Percentiles rank a stretch among this genome's conserved stretches.
Conservation (phyloP, 2,113 vertebrate species). For the Cettia cetti region DNA sequence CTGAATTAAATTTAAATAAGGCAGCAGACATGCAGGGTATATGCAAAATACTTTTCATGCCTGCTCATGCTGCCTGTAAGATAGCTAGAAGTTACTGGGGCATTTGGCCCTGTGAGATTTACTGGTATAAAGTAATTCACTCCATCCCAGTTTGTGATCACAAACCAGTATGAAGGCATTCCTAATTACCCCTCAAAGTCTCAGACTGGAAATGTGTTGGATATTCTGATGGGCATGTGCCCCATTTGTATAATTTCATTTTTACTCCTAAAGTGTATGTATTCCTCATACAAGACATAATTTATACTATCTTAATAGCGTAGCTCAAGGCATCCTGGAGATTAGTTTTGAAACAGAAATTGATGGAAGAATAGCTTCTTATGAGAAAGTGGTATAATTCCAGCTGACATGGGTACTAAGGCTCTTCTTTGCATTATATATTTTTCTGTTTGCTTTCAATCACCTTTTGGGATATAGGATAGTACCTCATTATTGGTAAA, state of each 20-base stretch:
- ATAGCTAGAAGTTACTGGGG: neutral
- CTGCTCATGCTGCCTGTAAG: neutral
- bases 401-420: neutral
- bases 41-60: neutral
- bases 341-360: neutral
- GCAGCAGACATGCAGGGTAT: neutral
- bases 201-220: neutral
- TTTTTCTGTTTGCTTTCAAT: neutral
- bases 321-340: neutral
- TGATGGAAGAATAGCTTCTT: neutral
- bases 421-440: neutral
- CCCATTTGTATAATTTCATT: neutral
- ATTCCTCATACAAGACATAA: neutral
- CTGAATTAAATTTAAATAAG: neutral
- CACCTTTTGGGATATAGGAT: neutral
- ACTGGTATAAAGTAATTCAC: neutral
- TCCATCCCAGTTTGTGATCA: neutral
- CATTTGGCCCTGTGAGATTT: neutral
- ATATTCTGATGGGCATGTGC: neutral
- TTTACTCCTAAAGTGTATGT: neutral
- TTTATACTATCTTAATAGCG: neutral
- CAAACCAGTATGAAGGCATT: neutral
- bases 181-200: neutral
- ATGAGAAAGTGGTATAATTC: neutral
- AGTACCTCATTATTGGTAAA: neutral